These are phyloP conservation scores for Lycophotia porphyrea DNA, from an alignment of 2,888 invertebrate genomes.

Conservation along the genomic window DNA sequence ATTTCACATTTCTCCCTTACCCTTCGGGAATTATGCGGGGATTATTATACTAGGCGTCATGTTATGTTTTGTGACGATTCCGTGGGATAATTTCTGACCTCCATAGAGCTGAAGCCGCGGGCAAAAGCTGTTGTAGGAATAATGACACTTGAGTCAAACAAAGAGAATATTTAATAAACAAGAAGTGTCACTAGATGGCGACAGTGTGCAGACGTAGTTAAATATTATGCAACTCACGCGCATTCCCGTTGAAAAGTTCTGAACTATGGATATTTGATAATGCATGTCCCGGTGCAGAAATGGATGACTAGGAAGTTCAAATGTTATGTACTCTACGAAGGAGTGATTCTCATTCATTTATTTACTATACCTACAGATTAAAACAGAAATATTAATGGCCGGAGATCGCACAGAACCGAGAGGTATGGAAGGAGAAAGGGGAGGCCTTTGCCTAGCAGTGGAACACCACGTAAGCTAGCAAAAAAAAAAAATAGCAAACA, in stretches of 20 bases:
- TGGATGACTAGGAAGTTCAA: background rate
- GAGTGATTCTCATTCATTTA: background rate
- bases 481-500: no score
- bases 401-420: no score
- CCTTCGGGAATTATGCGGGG: no score
- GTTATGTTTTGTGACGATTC: no score
- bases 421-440: no score
- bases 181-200: slow-evolving; percentile 47
- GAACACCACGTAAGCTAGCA: no score
- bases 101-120: background rate
- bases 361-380: no score
- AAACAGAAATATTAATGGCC: no score
- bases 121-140: background rate
- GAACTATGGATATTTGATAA: slow-evolving; percentile 19
- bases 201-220: slow-evolving; percentile 8
- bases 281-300: slow-evolving; percentile 12
- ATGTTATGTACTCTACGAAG: background rate
- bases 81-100: no score
- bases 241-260: slow-evolving; percentile 31
- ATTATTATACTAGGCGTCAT: no score
- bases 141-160: slow-evolving; percentile 6
- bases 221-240: slow-evolving; percentile 38
- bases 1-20: no score
- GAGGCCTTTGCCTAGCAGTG: no score
- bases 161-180: slow-evolving; percentile 2